Base-by-base conservation (phyloP, 2,797 vertebrate species). In the Oreortyx pictus region DNA sequence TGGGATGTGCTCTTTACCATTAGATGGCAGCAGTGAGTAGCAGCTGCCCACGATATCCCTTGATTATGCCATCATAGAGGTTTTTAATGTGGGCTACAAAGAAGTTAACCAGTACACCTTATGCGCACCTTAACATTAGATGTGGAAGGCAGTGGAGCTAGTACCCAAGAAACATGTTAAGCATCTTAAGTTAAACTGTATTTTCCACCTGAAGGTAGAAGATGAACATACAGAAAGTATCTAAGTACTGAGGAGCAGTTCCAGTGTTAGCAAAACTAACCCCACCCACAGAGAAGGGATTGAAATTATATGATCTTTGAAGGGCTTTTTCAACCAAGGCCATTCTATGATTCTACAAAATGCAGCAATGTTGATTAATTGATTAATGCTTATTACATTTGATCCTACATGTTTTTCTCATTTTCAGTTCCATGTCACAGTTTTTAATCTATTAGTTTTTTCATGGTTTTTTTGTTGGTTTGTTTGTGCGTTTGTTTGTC, bases 11-110 rank as follows among this genome's bases (percentile, higher is more conserved):
- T 61, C 5, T 41, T 3, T 35, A 29, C 94, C 95, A 22, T 68
- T 64, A 50, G 95, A 75, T 95, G 96, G 95, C 94, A 94, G 92
- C 89, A 80, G 65, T 7, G 94, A 95, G 95, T 50, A 94, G 75
- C 7, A 50, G 18, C 64, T 70, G 52, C 74, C n/a, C 0, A 0
- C 7, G 33, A 14, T 33, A 14, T 33, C 29, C 8, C 0, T 4
- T 6, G 27, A 29, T 16, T 31, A 3, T 1, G 1, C 0, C 14
- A 0, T 16, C 24, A 20, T 12, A 16, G 16, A 7, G 22, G 4
- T 56, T 47, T 54, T 54, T 27, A 7, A 7, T 17, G 27, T 4
- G 6, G 43, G 27, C 49, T 80, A 3, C 44, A 7, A 0, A 3
- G 2, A 50, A 86, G 22, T 14, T 22, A 6, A 20, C 24, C 18